Evolutionary conservation across 2,113 vertebrate species (phyloP), one percentile per base, ranked within the genome.

Genomic region (Gallinago media): DNA sequence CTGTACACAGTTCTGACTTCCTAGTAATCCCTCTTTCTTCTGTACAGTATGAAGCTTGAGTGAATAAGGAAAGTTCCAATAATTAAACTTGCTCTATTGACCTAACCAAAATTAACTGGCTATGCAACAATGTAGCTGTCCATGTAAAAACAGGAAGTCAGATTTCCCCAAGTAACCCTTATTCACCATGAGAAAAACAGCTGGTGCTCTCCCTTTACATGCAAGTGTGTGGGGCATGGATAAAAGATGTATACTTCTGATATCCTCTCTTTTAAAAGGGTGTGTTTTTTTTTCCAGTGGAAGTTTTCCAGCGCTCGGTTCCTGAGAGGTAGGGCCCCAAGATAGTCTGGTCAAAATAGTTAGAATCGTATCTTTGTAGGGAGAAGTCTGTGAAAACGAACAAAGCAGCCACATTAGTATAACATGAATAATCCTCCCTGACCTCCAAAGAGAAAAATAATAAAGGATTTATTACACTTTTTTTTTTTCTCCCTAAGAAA

Each of bases 91-190:
- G 96, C 94, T 95, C 97, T 97, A 84, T 96, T 98, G 97, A 97
- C 98, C 98, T 97, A 97, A 96, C 97, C 97, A 98, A 98, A 98
- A 98, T 98, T 98, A 98, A 98, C 96, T 97, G 95, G 95, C 97
- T 96, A 97, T 94, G 96, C 95, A 97, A 96, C 97, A 97, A 97
- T 97, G 97, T 98, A 97, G 96, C 94, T 97, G 97, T 97, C 98
- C 97, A 84, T 98, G 98, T 97, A 98, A 98, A 98, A 98, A 98
- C 98, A 98, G 98, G 98, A 98, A 98, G 96, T 95, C 97, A 98
- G 97, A 97, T 98, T 98, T 98, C 98, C 98, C 98, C 97, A 98
- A 98, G 98, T 98, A 98, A 98, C 97, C 97, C 97, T 98, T 97
- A 97, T 97, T 97, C 97, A 97, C 98, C 97, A 98, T 97, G 98